These are phyloP conservation scores for Lutjanus campechanus DNA, from an alignment of 2,797 vertebrate genomes.

Conservation along the genomic window DNA sequence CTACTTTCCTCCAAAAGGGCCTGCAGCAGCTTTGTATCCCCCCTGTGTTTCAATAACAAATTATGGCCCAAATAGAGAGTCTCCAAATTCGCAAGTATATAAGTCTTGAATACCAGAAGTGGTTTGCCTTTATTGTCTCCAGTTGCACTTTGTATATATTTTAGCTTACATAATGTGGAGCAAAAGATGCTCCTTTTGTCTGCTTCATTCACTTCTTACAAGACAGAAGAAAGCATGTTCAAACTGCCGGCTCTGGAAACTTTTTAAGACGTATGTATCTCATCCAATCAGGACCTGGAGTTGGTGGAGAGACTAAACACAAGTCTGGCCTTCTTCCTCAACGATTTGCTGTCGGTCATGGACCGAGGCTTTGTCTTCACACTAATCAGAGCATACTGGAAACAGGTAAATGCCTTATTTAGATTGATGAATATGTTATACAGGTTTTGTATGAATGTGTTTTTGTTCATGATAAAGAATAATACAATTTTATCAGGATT, in stretches of 20 bases:
- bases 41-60: no score
- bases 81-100: no score
- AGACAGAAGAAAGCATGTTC: neutral
- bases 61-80: no score
- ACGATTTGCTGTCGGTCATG: conserved; percentile 97
- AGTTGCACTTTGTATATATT: neutral
- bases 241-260: neutral
- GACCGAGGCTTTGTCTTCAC: conserved; percentile 97
- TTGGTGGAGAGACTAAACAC: conserved; percentile 97
- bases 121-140: no score
- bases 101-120: no score
- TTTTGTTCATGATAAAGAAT: conserved; percentile 2
- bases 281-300: conserved; percentile 90
- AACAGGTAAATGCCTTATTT: conserved; percentile 88
- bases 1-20: no score
- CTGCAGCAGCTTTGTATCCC: no score
- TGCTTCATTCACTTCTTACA: neutral
- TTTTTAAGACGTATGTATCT: conserved; percentile 20
- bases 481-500: neutral
- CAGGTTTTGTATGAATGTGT: neutral
- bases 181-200: neutral
- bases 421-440: neutral
- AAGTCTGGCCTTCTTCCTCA: conserved; percentile 97
- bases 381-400: conserved; percentile 95
- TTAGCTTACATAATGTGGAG: neutral